Conservation (phyloP, 2,888 invertebrate genomes). For the Cryptus armator region DNA sequence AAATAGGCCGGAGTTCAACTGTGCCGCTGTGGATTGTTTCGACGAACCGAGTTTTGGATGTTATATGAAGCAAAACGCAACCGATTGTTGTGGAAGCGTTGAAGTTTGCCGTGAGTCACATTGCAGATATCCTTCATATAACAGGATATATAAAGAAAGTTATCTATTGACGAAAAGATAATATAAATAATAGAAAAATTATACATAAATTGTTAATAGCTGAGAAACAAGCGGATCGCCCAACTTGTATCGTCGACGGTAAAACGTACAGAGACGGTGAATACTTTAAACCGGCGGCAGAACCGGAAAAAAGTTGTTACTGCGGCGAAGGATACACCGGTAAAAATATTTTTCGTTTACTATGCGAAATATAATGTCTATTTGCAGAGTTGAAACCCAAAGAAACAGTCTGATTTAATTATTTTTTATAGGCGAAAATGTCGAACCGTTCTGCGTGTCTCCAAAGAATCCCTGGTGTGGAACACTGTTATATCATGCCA, state of each 20-base stretch:
- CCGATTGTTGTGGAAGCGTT: constrained; percentile 70
- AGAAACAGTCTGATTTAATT: not conserved
- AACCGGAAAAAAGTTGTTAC: constrained; percentile 72
- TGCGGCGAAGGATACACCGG: constrained; percentile 74
- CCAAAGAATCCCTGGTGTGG: constrained; percentile 68
- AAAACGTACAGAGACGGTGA: constrained; percentile 72
- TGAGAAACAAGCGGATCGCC: constrained; percentile 67
- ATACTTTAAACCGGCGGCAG: constrained; percentile 67
- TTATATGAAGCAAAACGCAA: constrained; percentile 51
- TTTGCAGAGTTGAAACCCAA: not conserved
- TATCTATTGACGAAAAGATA: not conserved
- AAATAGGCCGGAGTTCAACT: constrained; percentile 73
- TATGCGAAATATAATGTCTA: not conserved
- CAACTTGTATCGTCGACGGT: constrained; percentile 74
- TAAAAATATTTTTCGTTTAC: constrained; percentile 28
- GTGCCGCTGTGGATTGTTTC: constrained; percentile 75
- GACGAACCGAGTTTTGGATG: constrained; percentile 64
- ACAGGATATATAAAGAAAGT: not conserved
- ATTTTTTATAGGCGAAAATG: constrained; percentile 70
- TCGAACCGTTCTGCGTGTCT: constrained; percentile 76
- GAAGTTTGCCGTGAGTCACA: constrained; percentile 77
- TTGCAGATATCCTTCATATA: not conserved
- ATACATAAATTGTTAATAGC: constrained; percentile 64
- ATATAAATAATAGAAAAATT: not conserved
- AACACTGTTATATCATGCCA: constrained; percentile 61